Evolutionary conservation across 2,113 vertebrate species (phyloP).

Genomic region (Capreolus pygargus): DNA sequence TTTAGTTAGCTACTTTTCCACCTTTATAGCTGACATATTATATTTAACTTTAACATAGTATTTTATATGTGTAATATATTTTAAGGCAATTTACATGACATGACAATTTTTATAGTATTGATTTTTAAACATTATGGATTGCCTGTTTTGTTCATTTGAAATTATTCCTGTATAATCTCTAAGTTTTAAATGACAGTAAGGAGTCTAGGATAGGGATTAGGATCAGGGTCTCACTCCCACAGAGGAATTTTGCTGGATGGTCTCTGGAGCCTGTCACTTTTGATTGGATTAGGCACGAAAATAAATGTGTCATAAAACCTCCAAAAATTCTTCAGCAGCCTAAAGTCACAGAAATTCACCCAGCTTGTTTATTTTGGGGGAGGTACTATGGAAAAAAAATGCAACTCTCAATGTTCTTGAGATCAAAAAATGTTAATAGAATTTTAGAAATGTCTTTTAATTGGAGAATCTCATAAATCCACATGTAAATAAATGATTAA

Average conservation of each 20-base stretch:
- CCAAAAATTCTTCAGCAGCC: neutral
- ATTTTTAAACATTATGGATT: conserved; percentile 31
- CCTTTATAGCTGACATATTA: neutral
- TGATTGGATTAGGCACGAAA: neutral
- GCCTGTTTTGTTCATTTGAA: conserved; percentile 34
- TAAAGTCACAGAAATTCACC: neutral
- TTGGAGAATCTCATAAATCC: neutral
- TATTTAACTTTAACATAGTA: conserved; percentile 69
- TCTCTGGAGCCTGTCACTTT: conserved; percentile 1
- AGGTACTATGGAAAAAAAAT: neutral
- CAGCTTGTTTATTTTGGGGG: conserved; percentile 8
- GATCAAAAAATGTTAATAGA: neutral
- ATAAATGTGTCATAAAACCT: neutral
- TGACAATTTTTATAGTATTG: conserved; percentile 43
- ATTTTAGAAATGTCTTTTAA: conserved; percentile 36
- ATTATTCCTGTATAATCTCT: neutral
- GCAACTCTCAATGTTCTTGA: conserved; percentile 23
- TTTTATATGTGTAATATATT: conserved; percentile 70
- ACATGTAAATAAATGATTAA: conserved; percentile 24
- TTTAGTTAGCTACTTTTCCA: conserved; percentile 45
- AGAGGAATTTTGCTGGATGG: neutral
- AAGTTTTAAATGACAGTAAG: neutral
- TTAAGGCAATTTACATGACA: conserved; percentile 64
- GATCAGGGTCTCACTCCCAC: neutral
- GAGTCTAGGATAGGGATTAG: neutral